Percentiles rank a stretch among this genome's conserved stretches.
Evolutionary conservation across 2,797 vertebrate species (phyloP).

Genomic region (Fistularia commersonii): DNA sequence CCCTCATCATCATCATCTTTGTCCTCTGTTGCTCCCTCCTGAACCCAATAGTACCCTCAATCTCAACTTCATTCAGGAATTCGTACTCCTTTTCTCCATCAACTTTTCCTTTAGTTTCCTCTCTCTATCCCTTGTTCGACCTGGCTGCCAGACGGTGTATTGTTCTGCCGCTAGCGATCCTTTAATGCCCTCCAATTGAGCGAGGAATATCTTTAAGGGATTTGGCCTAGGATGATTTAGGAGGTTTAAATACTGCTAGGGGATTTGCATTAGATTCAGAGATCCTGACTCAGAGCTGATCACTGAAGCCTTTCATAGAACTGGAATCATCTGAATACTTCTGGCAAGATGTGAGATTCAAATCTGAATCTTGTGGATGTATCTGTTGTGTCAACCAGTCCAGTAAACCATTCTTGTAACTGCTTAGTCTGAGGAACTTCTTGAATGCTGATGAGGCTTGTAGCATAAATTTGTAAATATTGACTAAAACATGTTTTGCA

Average conservation of each 20-base stretch:
- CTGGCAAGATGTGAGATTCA: constrained; percentile 21
- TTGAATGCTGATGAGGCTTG: too few species aligned
- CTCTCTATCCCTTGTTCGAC: constrained; percentile 47
- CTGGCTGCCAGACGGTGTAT: constrained; percentile 66
- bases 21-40: constrained; percentile 5
- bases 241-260: constrained; percentile 75
- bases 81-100: constrained; percentile 24
- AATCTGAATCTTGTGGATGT: constrained; percentile 19
- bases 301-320: constrained; percentile 47
- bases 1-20: constrained; percentile 11
- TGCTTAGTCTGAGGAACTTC: not conserved
- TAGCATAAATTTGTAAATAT: too few species aligned
- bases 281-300: constrained; percentile 73
- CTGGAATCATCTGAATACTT: constrained; percentile 36
- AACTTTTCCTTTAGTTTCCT: constrained; percentile 9
- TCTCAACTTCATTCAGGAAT: constrained; percentile 19
- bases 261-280: constrained; percentile 80
- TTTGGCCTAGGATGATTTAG: constrained; percentile 78
- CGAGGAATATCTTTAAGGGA: constrained; percentile 81
- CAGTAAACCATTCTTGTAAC: not conserved
- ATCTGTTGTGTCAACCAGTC: constrained; percentile 13
- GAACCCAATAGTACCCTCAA: constrained; percentile 5
- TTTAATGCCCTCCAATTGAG: constrained; percentile 80
- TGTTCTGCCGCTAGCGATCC: constrained; percentile 75
- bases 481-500: too few species aligned